Base-by-base conservation (phyloP, 1,140 invertebrate genomes). In the Drosophila nigromelanica region DNA sequence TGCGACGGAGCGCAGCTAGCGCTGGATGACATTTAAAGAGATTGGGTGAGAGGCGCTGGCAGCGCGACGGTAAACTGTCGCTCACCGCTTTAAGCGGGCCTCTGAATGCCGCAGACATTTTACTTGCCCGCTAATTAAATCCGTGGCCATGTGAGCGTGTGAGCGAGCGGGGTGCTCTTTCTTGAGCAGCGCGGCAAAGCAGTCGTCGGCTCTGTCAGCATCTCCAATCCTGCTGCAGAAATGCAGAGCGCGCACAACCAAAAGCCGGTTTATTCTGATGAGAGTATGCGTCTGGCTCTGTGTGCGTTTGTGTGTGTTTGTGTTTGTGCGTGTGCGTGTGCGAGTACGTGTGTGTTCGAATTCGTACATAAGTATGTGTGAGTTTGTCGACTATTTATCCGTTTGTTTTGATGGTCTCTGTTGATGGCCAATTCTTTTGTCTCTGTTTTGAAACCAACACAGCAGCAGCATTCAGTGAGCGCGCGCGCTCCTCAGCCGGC, bases 171-270 rank as follows among this genome's bases (percentile, higher is more conserved):
- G 47, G 58, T 78, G 74, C 83, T 87, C 82, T 86, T 87, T 87
- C 78, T 82, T 86, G 70, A 73, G 63, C 70, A 54, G 40, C 30
- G 30, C 61, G 52, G n/a, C n/a, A 30, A 52, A 58, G 45, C 47
- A 45, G 54, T 50, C 47, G 58, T 72, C 54, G 54, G 55, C 64
- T 64, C 51, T 50, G 64, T 50, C 55, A 87, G 73, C 80, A 80
- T 71, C 80, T 72, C 71, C 69, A 76, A 81, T 86, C 80, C 80
- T 82, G 80, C 45, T 79, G 80, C 78, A 80, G 73, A 83, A 86
- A 83, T 83, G 83, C 78, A 85, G 80, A 89, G 73, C 60, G 73
- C 59, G 73, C 68, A 66, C 14, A 89, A 73, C 64, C 68, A 76
- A 87, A 89, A 89, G 83, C 83, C 83, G 83, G 83, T 80, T 89